Conservation (phyloP, 2,113 vertebrate species). For the Struthidea cinerea region DNA sequence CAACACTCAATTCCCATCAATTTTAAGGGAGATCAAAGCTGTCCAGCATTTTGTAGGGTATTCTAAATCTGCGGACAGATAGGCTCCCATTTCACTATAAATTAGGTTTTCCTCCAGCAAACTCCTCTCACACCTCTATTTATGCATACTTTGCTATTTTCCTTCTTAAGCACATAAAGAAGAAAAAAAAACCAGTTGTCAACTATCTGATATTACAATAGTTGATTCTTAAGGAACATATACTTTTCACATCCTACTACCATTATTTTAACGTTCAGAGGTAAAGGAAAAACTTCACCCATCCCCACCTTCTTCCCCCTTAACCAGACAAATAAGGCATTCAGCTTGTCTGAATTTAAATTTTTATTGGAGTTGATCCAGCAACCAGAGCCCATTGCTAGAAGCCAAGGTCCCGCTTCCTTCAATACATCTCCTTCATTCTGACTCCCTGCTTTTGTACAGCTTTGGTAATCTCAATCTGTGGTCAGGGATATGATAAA, state of each 20-base stretch:
- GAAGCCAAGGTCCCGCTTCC: conserved; percentile 48
- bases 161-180: not conserved
- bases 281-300: conserved; percentile 33
- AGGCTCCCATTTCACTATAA: not conserved
- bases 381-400: not conserved
- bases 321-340: conserved; percentile 57
- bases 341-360: conserved; percentile 59
- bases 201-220: not conserved
- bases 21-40: not conserved
- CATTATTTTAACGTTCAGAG: not conserved
- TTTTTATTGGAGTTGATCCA: conserved; percentile 65
- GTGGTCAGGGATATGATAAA: conserved; percentile 54
- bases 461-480: conserved; percentile 60
- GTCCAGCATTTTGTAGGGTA: not conserved
- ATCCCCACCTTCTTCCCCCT: conserved; percentile 25
- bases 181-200: not conserved
- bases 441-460: conserved; percentile 50
- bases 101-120: not conserved
- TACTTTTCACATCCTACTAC: not conserved
- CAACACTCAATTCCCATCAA: not conserved
- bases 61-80: not conserved
- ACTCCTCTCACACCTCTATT: not conserved
- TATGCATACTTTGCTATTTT: not conserved
- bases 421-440: conserved; percentile 61
- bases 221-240: not conserved